Evolutionary conservation across 2,888 invertebrate species (phyloP), one percentile per base, ranked within the genome.

Genomic region (Microctonus aethiopoides): DNA sequence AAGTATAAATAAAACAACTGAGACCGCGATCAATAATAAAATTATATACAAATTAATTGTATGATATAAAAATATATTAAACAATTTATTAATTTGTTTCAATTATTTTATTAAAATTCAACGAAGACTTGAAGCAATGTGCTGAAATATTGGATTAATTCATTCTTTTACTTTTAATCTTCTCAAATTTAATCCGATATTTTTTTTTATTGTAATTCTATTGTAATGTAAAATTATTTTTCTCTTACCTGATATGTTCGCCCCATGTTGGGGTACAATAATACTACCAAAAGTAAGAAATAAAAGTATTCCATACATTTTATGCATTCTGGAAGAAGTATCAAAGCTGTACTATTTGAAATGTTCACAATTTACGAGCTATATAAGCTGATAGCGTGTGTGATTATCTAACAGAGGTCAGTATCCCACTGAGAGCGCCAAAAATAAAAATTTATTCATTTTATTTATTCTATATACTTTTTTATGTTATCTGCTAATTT

Each of bases 321-420:
- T n/a, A n/a, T 54, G 57, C 74, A 74, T 74, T 46, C 29, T 64
- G 20, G 16, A 39, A 29, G 7, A 4, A n/a, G 29, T 26, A 26
- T 54, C 11, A 6, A n/a, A 11, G 6, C 2, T 10, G 7, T 34
- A 29, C 32, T 20, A n/a, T 16, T 9, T 57, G 16, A 32, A 29
- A 29, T 57, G 16, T 4, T 20, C 16, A 4, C 9, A 9, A 34
- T 26, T n/a, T n/a, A 1, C 2, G 10, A 2, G 24, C 13, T 54
- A 26, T 54, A 54, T 54, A 24, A 11, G 20, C 16, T 10, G 11
- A 13, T 54, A 26, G 24, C 11, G 9, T 13, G n/a, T 10, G 54
- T 26, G n/a, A n/a, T 54, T 54, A 54, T 24, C 54, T 54, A 5
- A 46, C 54, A 3, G 26, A 2, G n/a, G 1, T 1, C 3, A n/a